Conservation (phyloP, 2,113 vertebrate species). For the Engystomops pustulosus region DNA sequence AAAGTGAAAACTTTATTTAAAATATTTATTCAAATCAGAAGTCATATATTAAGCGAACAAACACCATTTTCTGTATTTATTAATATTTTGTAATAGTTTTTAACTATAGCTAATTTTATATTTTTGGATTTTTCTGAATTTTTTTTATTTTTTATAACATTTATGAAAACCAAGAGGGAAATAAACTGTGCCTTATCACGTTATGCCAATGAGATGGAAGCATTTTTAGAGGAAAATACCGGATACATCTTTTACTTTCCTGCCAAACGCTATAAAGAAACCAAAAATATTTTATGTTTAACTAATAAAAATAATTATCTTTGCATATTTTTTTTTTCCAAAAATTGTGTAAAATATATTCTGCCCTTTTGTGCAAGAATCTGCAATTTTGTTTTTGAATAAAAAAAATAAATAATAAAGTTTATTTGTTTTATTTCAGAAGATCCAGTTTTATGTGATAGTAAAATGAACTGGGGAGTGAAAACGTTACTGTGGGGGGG, state of each 20-base stretch:
- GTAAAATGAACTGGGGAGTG: too few relatives aligned
- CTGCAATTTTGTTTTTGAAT: conserved; percentile 28
- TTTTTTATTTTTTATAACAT: background rate
- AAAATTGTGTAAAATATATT: conserved; percentile 46
- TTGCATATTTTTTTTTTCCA: conserved; percentile 51
- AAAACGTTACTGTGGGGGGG: too few relatives aligned
- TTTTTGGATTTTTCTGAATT: background rate
- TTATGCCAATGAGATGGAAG: too few relatives aligned
- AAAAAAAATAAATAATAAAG: background rate
- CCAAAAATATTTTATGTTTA: conserved; percentile 45
- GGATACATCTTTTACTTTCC: background rate
- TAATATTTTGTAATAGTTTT: background rate
- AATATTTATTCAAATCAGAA: background rate
- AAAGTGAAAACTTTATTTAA: background rate
- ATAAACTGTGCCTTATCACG: background rate
- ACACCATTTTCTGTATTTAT: background rate
- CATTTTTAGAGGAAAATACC: too few relatives aligned
- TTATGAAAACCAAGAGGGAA: background rate
- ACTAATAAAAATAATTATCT: conserved; percentile 33
- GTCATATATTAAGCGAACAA: background rate
- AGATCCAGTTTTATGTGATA: too few relatives aligned
- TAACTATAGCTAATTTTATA: background rate
- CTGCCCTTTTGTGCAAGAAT: conserved; percentile 40
- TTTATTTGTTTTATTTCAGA: too few relatives aligned
- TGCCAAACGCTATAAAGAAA: conserved; percentile 1